A percentile compares a stretch with the other conserved stretches of the same genome.
Evolutionary conservation across 2,113 vertebrate genomes (phyloP).

Genomic region (Budorcas taxicolor): DNA sequence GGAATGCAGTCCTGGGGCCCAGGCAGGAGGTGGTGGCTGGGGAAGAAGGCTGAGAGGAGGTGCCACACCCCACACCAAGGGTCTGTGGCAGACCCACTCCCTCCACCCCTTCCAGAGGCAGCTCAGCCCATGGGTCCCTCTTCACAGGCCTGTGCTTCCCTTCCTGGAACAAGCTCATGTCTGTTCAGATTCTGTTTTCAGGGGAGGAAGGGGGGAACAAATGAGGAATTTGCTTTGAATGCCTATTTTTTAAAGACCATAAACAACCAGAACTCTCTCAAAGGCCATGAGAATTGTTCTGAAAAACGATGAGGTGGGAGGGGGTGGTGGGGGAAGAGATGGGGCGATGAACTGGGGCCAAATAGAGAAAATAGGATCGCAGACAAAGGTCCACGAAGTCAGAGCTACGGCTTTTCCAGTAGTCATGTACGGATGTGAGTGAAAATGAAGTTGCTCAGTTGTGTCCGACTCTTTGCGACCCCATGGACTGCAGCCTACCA

Average conservation of each 20-base stretch:
- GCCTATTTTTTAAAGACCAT: constrained; percentile 15
- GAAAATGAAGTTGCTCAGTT: too few species aligned
- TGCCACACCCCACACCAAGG: background rate
- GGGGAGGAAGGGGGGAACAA: background rate
- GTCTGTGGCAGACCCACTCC: background rate
- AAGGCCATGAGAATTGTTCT: background rate
- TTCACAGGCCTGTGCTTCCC: background rate
- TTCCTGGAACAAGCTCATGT: background rate
- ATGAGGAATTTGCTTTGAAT: constrained; percentile 36
- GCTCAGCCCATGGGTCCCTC: background rate
- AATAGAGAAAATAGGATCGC: fast-evolving
- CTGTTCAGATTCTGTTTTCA: background rate
- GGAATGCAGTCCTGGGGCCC: background rate
- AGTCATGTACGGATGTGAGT: background rate
- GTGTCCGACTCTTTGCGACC: too few species aligned
- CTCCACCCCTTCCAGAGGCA: background rate
- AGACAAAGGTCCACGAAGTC: background rate
- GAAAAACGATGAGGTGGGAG: background rate
- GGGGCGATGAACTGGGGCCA: background rate
- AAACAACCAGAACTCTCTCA: background rate
- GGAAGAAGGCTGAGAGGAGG: background rate
- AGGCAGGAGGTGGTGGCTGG: background rate
- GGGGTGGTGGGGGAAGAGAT: background rate
- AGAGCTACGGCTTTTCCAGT: background rate
- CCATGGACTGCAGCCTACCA: too few species aligned